Percentiles rank a stretch among this genome's conserved stretches.
Evolutionary conservation across 2,113 vertebrate species (phyloP).

Genomic region (Erpornis zantholeuca): DNA sequence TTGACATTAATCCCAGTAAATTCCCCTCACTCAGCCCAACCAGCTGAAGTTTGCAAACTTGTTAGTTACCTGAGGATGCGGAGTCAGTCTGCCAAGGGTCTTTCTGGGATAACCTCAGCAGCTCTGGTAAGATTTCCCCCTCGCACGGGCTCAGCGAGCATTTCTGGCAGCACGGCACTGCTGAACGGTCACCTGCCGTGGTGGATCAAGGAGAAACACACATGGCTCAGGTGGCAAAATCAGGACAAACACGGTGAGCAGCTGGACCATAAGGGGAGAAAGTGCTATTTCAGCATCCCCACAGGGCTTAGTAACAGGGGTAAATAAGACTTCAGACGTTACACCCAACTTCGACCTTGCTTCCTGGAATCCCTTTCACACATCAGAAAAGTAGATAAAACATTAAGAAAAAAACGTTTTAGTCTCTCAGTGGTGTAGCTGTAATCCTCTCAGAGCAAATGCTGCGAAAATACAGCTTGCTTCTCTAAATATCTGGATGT

Average conservation of each 20-base stretch:
- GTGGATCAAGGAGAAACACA: constrained; percentile 43
- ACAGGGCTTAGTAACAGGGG: not conserved
- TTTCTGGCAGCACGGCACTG: constrained; percentile 72
- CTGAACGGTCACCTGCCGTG: constrained; percentile 64
- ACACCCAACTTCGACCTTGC: not conserved
- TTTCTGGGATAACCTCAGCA: constrained; percentile 61
- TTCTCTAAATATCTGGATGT: not conserved
- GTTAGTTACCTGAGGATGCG: constrained; percentile 63
- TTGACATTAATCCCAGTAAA: not conserved
- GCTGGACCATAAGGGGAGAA: not conserved
- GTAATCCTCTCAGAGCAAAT: not conserved
- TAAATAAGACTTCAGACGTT: not conserved
- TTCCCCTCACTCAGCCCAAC: not conserved
- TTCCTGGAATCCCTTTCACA: not conserved
- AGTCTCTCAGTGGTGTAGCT: not conserved
- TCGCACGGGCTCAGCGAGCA: constrained; percentile 69
- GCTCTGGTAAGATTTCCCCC: constrained; percentile 59
- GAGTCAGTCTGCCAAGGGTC: constrained; percentile 71
- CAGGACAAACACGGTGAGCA: not conserved
- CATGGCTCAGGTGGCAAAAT: constrained; percentile 4
- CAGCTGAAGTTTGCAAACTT: constrained; percentile 12
- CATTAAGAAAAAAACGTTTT: not conserved
- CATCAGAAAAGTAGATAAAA: not conserved
- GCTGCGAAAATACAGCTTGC: not conserved
- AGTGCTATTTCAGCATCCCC: not conserved